Evolutionary conservation across 2,888 invertebrate genomes (phyloP), one percentile per base, ranked within the genome.

Genomic region (Agapostemon virescens): DNA sequence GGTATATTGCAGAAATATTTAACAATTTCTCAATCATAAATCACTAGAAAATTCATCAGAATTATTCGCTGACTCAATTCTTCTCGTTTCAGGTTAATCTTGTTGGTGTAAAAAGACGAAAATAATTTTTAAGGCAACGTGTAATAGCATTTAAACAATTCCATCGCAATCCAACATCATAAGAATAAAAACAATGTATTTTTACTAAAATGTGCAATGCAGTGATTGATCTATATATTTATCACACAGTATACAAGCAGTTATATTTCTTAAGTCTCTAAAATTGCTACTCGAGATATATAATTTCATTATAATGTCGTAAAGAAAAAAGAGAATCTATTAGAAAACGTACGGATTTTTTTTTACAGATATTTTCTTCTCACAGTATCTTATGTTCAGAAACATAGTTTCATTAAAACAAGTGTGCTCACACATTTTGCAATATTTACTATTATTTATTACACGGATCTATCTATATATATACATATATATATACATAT

Each of bases 1-100:
- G 94, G 90, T 91, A 88, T 0, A 64, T 30, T 5, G n/a, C 15
- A 17, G 4, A 58, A 30, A 7, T 30, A n/a, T n/a, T n/a, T 17
- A 1, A 58, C 17, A 58, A 30, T 30, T n/a, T 33, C 36, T 36
- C 20, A 0, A 33, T 30, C 4, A 33, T 11, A 61, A 20, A 33
- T 61, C 15, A 1, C 15, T n/a, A 26, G 6, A 5, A 55, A 17
- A 55, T 55, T 11, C n/a, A 26, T 7, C 6, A 0, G 17, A 26
- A 55, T 55, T 17, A 55, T 55, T 0, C 2, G 15, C 36, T 80
- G n/a, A 70, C 6, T 20, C 13, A 6, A 20, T 9, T 13, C 49
- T 68, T 74, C 68, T 77, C 11, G 30, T 82, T 82, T 58, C 77
- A 82, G 82, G 42, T 74, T 70, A 36, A 72, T 58, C 26, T 38